Conservation (phyloP, 2,888 invertebrate genomes). For the Dryomyza anilis region DNA sequence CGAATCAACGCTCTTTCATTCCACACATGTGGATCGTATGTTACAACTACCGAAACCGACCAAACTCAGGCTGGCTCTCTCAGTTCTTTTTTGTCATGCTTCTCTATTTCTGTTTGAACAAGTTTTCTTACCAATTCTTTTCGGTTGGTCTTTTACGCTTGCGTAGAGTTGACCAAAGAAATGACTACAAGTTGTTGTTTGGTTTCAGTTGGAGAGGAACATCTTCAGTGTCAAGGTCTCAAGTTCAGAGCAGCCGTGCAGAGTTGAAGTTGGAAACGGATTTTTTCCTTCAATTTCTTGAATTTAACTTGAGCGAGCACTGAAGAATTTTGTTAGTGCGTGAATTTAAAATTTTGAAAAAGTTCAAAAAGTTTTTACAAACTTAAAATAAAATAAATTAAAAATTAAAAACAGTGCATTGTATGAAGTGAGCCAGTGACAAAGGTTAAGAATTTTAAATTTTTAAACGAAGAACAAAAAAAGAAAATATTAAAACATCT, state of each 20-base stretch:
- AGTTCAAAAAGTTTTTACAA: background rate
- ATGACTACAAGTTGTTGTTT: conserved; percentile 48
- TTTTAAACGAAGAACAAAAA: too few relatives aligned
- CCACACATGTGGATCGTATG: conserved; percentile 8
- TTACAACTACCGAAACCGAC: background rate
- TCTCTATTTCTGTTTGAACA: background rate
- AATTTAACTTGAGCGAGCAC: conserved; percentile 26
- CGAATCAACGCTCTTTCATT: too few relatives aligned
- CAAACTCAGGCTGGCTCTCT: background rate
- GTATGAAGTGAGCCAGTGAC: too few relatives aligned
- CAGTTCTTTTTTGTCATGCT: background rate
- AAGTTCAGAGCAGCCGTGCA: conserved; percentile 46
- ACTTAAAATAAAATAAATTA: too few relatives aligned
- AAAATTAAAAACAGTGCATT: too few relatives aligned
- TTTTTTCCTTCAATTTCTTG: too few relatives aligned
- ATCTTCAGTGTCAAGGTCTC: conserved; percentile 63
- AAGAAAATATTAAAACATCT: too few relatives aligned
- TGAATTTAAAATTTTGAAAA: background rate
- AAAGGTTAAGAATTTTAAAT: too few relatives aligned
- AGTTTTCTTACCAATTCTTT: background rate
- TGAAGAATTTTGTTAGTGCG: background rate
- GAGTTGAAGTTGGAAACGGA: conserved; percentile 6
- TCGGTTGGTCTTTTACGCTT: background rate
- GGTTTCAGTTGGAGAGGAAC: conserved; percentile 59
- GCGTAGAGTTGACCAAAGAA: conserved; percentile 48